phyloP scores from a whole-genome alignment of 1,140 invertebrate species.

The Sminthurides bifidus region DNA sequence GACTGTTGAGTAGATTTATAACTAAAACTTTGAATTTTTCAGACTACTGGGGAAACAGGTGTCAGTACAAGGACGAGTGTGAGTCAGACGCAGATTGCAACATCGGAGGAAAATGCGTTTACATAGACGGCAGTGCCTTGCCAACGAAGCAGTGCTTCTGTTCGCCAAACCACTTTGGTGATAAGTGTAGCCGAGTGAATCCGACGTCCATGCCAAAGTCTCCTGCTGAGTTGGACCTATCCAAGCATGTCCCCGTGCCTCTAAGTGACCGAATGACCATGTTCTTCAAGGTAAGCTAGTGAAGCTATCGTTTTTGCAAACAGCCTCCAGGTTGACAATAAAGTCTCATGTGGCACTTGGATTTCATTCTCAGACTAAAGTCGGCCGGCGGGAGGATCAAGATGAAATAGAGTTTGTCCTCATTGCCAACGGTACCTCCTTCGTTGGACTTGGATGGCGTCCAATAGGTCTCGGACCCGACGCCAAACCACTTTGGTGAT shows the following conservation, averaged over 20 bases:
- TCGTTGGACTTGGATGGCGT: conserved; percentile 71
- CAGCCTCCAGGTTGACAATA: no score
- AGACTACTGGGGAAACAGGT: conserved; percentile 51
- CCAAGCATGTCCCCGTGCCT: conserved; percentile 16
- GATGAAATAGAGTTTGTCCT: conserved; percentile 73
- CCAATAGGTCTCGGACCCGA: conserved; percentile 8
- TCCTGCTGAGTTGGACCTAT: conserved; percentile 9
- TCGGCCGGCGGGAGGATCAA: conserved; percentile 44
- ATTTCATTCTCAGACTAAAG: no score
- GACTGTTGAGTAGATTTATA: neutral
- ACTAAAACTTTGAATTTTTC: conserved; percentile 3
- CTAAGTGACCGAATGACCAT: conserved; percentile 16
- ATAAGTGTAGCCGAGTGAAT: conserved; percentile 49
- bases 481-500: no score
- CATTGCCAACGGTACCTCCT: conserved; percentile 68
- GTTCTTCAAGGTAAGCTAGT: conserved; percentile 16
- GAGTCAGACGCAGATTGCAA: conserved; percentile 65
- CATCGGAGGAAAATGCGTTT: conserved; percentile 62
- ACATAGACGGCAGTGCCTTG: conserved; percentile 59
- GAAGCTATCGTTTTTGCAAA: neutral
- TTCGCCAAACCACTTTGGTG: conserved; percentile 69
- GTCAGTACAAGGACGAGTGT: conserved; percentile 76
- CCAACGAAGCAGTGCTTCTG: conserved; percentile 80
- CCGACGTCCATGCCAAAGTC: conserved; percentile 12
- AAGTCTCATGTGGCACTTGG: no score